Base-by-base conservation (phyloP, 2,113 vertebrate genomes). In the Labrus mixtus region DNA sequence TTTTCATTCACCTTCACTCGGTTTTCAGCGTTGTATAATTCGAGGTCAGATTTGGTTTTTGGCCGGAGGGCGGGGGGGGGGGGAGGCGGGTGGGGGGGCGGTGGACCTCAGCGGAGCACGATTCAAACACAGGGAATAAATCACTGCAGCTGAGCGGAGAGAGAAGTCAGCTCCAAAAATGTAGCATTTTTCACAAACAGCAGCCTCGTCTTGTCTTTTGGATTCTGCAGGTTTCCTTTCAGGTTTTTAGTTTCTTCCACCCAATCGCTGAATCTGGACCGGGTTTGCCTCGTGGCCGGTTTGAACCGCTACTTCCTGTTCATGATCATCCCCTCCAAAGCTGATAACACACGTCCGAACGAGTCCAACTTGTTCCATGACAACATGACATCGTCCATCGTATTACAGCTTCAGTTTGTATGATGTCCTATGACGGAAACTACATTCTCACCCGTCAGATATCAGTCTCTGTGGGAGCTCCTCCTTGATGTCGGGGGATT, bases 21-120 rank as follows among this genome's bases (percentile, higher is more conserved):
- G 57, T 64, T 39, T 39, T 53, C 10, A 58, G 55, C 17, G 39
- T 64, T 9, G 39, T 53, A 2, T 73, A 53, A 74, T 70, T 43
- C 50, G 55, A 66, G 76, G 55, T 82, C 76, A 78, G 57, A 53
- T 62, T 57, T 23, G n/a, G 51, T 61, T 80, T 80, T 50, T 8
- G 17, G 20, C 78, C 69, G 19, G 43, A 43, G 50, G 68, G 61
- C n/a, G n/a, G n/a, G n/a, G n/a, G n/a, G n/a, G n/a, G n/a, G n/a
- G n/a, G n/a, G n/a, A n/a, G n/a, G n/a, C n/a, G n/a, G n/a, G n/a
- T n/a, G n/a, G n/a, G n/a, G n/a, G n/a, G n/a, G n/a, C n/a, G n/a
- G n/a, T 25, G n/a, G 22, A 78, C 83, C 63, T 66, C 19, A 45
- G 60, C 48, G 19, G 56, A 37, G 57, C 58, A 33, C 33, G 45